Evolutionary conservation across 1,140 invertebrate genomes (phyloP), one percentile per base, ranked within the genome.

Genomic region (Cardiocondyla obscurior): DNA sequence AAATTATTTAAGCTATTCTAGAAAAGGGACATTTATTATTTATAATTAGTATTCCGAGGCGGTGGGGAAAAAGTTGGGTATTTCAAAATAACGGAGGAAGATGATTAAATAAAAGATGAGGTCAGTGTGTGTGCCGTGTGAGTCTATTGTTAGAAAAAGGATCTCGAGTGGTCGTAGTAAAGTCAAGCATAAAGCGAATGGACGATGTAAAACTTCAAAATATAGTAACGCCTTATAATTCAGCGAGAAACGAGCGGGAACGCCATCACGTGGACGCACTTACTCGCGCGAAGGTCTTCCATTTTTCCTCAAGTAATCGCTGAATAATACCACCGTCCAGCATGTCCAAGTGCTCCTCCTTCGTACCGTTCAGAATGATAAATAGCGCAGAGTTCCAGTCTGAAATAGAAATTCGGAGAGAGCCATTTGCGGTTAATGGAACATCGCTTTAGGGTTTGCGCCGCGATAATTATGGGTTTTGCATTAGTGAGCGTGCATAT

Each of bases 341-440:
- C 99, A 99, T 99, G 91, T 99, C 98, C 92, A 99, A 95, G 96
- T 99, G 99, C 89, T 99, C 99, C 89, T 99, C 97, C 93, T 99
- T 99, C 28, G 97, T 98, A 81, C 99, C 99, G 92, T 99, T 99
- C 44, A 99, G 95, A 88, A 99, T 99, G 81, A 99, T 99, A 94
- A 99, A 99, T 30, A 99, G 94, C 1, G 99, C 99, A 0, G 99
- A 99, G 93, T 99, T 99, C 98, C 98, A 99, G 95, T 99, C 99
- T 99, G 95, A 90, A 92, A 90, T 89, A 89, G 82, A 87, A 91
- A 92, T 90, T 88, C 88, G 89, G 88, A 77, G 82, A 77, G 86
- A 81, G 81, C 83, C 72, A 85, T 88, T 87, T 85, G 76, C 65
- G 77, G 85, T 87, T 87, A 87, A 88, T 88, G 86, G 83, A 88